phyloP scores from a whole-genome alignment of 2,797 vertebrate genomes.

The Orestias chungarensis region DNA sequence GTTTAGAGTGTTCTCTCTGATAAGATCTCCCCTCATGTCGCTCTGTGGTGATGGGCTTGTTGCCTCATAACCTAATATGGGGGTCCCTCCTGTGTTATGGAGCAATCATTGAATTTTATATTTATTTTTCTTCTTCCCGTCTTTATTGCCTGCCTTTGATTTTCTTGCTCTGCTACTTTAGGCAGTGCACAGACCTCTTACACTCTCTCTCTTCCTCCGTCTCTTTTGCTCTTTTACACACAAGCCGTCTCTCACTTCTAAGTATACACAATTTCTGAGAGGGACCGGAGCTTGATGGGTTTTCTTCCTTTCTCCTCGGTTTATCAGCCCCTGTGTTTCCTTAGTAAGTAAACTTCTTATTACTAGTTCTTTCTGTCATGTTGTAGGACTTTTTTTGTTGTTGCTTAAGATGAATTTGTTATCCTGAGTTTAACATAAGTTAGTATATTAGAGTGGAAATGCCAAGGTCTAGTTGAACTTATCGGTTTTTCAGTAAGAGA shows the following conservation, averaged over 20 bases:
- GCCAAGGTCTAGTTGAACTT: neutral
- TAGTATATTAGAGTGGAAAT: neutral
- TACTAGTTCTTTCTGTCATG: constrained; percentile 40
- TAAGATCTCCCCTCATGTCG: constrained; percentile 66
- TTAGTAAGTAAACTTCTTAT: constrained; percentile 68
- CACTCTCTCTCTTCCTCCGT: constrained; percentile 31
- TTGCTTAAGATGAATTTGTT: constrained; percentile 15
- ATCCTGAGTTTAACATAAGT: neutral
- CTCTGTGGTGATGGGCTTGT: constrained; percentile 38
- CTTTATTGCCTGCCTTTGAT: constrained; percentile 27
- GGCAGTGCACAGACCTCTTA: constrained; percentile 24
- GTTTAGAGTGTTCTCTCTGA: constrained; percentile 66
- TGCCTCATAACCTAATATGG: constrained; percentile 81
- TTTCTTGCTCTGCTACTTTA: constrained; percentile 26
- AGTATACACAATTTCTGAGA: constrained; percentile 61
- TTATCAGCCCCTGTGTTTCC: constrained; percentile 34
- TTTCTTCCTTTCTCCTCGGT: constrained; percentile 46
- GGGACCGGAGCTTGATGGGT: constrained; percentile 54
- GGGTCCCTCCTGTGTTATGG: constrained; percentile 61
- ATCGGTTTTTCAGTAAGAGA: neutral
- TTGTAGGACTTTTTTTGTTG: constrained; percentile 1
- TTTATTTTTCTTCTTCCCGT: constrained; percentile 12
- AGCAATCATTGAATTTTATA: constrained; percentile 26
- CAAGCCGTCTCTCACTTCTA: constrained; percentile 51
- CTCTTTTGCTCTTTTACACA: constrained; percentile 29